Conservation (phyloP, 2,797 vertebrate species). For the Hypotaenidia philippensis region DNA sequence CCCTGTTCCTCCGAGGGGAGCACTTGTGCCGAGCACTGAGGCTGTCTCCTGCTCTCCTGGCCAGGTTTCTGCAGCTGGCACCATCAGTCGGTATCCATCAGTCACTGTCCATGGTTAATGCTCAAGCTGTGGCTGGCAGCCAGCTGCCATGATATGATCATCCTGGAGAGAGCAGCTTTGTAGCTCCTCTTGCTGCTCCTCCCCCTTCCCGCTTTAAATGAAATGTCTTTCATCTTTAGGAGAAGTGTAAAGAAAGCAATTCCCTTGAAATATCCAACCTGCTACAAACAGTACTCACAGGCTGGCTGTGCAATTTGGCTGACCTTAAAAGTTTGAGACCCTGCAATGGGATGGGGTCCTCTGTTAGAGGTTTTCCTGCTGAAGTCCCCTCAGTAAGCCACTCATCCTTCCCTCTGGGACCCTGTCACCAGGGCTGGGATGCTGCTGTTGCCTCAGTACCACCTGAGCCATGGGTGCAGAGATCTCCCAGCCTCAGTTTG, state of each 20-base stretch:
- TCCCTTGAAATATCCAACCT: not conserved
- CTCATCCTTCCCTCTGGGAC: not conserved
- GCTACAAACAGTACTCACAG: not conserved
- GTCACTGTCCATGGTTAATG: not conserved
- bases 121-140: conserved; percentile 8
- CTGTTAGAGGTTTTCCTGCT: not conserved
- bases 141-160: not conserved
- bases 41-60: not conserved
- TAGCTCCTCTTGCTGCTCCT: not conserved
- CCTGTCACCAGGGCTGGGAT: fast-evolving
- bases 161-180: not conserved
- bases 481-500: not conserved
- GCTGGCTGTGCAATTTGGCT: not conserved
- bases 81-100: not conserved
- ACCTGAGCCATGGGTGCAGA: fast-evolving
- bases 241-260: not conserved
- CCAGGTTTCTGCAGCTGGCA: not conserved
- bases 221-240: not conserved
- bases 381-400: fast-evolving
- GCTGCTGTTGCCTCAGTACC: not conserved
- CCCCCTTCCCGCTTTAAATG: not conserved
- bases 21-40: not conserved
- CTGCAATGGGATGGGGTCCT: fast-evolving
- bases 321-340: fast-evolving
- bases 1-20: fast-evolving